Evolutionary conservation across 1,140 invertebrate genomes (phyloP).

Genomic region (Drosophila malerkotliana): DNA sequence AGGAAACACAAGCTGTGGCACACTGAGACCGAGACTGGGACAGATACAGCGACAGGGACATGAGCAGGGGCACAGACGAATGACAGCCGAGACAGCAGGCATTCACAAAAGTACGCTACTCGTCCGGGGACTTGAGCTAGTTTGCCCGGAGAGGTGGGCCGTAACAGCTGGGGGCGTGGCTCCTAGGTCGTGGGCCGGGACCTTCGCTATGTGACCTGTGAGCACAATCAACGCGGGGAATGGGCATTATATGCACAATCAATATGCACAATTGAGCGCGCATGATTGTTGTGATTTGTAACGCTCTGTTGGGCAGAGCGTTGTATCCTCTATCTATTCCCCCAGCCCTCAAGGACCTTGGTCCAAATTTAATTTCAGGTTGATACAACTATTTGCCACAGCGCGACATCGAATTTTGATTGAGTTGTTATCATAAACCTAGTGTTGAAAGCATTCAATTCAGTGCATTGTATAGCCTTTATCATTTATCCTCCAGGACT

Average conservation of each 20-base stretch:
- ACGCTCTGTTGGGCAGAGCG: slow-evolving; percentile 15
- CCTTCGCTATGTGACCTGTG: slow-evolving; percentile 71
- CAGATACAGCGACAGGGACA: slow-evolving; percentile 12
- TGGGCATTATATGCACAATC: slow-evolving; percentile 69
- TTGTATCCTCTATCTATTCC: slow-evolving; percentile 1
- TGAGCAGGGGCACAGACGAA: slow-evolving; percentile 66
- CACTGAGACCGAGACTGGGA: slow-evolving; percentile 1
- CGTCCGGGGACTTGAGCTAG: slow-evolving; percentile 40
- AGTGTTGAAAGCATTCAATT: not conserved
- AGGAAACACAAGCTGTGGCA: slow-evolving; percentile 21
- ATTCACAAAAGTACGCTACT: slow-evolving; percentile 44
- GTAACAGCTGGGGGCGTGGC: slow-evolving; percentile 10
- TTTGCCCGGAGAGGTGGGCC: slow-evolving; percentile 14
- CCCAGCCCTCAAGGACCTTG: too few species aligned
- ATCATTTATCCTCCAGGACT: not conserved
- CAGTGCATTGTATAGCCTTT: not conserved
- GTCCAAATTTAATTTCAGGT: not conserved
- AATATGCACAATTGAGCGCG: slow-evolving; percentile 78
- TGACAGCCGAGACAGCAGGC: slow-evolving; percentile 62
- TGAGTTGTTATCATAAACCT: not conserved
- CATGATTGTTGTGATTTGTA: slow-evolving; percentile 76
- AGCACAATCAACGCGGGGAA: slow-evolving; percentile 63
- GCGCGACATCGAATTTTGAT: not conserved
- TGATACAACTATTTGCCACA: not conserved
- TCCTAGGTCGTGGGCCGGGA: slow-evolving; percentile 10